Conservation (phyloP, 2,888 invertebrate genomes). For the Augiades crinisus region DNA sequence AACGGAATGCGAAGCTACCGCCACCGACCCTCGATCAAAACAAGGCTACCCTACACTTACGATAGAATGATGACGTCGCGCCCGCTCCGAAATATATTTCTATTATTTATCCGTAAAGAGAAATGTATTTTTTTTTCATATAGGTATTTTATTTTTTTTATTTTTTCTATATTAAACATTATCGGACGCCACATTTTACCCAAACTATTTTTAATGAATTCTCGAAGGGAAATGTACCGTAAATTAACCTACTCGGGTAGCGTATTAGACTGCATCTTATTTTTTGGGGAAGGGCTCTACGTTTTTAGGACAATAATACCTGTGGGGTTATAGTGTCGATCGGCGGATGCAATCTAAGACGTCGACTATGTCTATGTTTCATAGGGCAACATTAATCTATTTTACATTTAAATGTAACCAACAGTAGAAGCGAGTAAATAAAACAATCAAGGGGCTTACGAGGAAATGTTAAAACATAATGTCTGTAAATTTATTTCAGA, state of each 20-base stretch:
- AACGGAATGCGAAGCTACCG: no score
- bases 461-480: no score
- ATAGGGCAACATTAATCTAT: conserved; percentile 52
- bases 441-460: no score
- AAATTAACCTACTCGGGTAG: conserved; percentile 51
- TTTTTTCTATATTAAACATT: conserved; percentile 62
- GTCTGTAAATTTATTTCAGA: no score
- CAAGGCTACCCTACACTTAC: conserved; percentile 54
- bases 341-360: conserved; percentile 34
- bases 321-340: conserved; percentile 8
- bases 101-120: conserved; percentile 64
- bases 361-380: conserved; percentile 48
- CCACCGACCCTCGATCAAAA: conserved; percentile 3
- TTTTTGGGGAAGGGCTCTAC: conserved; percentile 7
- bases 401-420: conserved; percentile 35
- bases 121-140: conserved; percentile 64
- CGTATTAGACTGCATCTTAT: conserved; percentile 45
- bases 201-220: conserved; percentile 56
- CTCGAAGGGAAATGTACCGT: conserved; percentile 61
- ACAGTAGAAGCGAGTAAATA: no score
- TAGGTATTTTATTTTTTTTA: conserved; percentile 54
- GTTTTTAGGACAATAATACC: conserved; percentile 3
- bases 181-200: conserved; percentile 74
- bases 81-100: conserved; percentile 53
- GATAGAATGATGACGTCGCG: conserved; percentile 48